Evolutionary conservation across 2,888 invertebrate genomes (phyloP), one percentile per base, ranked within the genome.

Genomic region (Napeogenes inachia): DNA sequence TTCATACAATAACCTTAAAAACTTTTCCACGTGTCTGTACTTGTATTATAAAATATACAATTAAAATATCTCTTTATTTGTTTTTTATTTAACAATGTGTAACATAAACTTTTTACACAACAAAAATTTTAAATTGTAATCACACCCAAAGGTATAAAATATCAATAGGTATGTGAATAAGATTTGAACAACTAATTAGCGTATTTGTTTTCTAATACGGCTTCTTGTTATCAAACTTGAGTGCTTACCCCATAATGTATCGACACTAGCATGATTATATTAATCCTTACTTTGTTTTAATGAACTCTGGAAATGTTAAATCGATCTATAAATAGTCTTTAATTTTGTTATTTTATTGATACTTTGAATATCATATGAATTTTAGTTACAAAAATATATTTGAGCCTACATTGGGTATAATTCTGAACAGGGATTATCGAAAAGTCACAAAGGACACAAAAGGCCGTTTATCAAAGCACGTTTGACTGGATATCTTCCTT

Each of bases 391-490:
- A 71, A 77, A 71, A 75, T 74, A 77, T 80, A 79, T 77, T 74
- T 70, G 77, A 69, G 68, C 66, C 72, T 70, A 68, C 64, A 65
- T 64, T 67, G 65, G 67, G 66, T 63, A 71, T 74, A 74, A 79
- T 82, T 83, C 81, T 80, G 75, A 66, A 70, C 69, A 60, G 63
- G 73, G 78, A 83, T 84, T 84, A 87, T 85, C 82, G 76, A 74
- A 70, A 71, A 76, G 77, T 75, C 80, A 81, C 83, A 80, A 81
- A 80, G 76, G 76, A 75, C 76, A 82, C 84, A 83, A 85, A 83
- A 84, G 85, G 75, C 78, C 79, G 79, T 84, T 84, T 86, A 84
- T 85, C 84, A 82, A 77, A 77, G 74, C 76, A 77, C 78, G 78
- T 80, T 77, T 80, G 74, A 76, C 78, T 79, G 79, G 78, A 77